These are phyloP conservation scores for Epizoanthus stellaris DNA, from an alignment of 92 coral and sea anemone species.

Conservation along the genomic window DNA sequence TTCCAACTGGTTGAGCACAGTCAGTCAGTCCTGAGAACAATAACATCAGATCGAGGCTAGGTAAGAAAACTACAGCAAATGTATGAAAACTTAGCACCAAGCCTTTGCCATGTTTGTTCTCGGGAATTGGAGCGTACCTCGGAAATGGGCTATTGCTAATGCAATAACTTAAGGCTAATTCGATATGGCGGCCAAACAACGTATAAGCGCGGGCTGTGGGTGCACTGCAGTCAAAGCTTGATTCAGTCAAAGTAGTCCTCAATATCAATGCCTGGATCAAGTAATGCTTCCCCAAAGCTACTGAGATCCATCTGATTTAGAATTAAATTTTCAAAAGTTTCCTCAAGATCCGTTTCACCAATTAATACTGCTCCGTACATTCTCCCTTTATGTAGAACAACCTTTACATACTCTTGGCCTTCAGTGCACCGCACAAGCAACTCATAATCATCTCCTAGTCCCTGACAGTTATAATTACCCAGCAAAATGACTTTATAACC, in stretches of 20 bases:
- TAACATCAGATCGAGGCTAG: too few species aligned
- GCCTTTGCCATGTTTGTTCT: too few species aligned
- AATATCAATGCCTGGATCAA: constrained; percentile 89
- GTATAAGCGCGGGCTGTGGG: too few species aligned
- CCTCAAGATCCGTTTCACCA: constrained; percentile 97
- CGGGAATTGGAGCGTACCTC: too few species aligned
- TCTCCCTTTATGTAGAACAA: constrained; percentile 80
- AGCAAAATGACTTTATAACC: constrained; percentile 90
- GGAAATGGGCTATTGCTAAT: too few species aligned
- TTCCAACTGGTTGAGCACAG: too few species aligned
- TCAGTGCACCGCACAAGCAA: constrained; percentile 84
- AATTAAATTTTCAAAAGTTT: constrained; percentile 96
- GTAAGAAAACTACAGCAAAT: too few species aligned
- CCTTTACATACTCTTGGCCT: constrained; percentile 88
- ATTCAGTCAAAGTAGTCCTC: constrained; percentile 96
- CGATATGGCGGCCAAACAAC: too few species aligned
- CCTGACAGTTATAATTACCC: constrained; percentile 92
- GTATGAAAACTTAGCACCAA: too few species aligned
- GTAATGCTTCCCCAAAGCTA: constrained; percentile 76
- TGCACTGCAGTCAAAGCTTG: background rate
- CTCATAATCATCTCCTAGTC: constrained; percentile 74
- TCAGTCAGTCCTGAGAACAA: too few species aligned
- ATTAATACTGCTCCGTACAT: constrained; percentile 92
- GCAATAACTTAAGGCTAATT: too few species aligned
- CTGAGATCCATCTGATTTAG: constrained; percentile 91